Percentiles rank a stretch among this genome's conserved stretches.
Evolutionary conservation across 92 coral and sea anemone genomes (phyloP).

Genomic region (Porites divaricata): DNA sequence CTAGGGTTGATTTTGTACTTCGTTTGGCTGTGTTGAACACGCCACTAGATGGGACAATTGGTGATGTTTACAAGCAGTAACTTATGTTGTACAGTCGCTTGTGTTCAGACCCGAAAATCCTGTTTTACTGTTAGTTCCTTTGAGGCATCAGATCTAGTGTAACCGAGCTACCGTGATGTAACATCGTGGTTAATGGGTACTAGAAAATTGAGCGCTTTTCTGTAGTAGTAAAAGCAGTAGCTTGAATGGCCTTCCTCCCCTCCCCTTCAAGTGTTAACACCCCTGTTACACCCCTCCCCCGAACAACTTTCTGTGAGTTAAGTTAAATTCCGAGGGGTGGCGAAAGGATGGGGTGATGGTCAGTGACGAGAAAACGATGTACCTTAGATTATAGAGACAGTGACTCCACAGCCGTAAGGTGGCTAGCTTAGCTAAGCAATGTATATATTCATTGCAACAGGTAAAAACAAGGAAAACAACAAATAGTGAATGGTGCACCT

Average conservation of each 20-base stretch:
- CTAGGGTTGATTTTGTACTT: background rate
- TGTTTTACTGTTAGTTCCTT: background rate
- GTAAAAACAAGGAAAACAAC: background rate
- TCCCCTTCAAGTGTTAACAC: background rate
- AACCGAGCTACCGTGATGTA: background rate
- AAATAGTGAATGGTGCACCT: background rate
- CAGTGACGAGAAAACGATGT: background rate
- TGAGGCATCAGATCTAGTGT: background rate
- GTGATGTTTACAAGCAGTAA: background rate
- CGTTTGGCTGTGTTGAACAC: slow-evolving; percentile 14
- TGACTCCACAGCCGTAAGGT: background rate
- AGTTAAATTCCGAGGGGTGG: background rate
- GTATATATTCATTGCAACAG: slow-evolving; percentile 28
- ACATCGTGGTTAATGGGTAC: background rate
- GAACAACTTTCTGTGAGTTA: too few species aligned
- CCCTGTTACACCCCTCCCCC: too few species aligned
- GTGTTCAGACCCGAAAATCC: too few species aligned
- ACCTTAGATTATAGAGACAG: background rate
- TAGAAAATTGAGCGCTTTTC: background rate
- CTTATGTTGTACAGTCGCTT: background rate
- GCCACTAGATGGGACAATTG: background rate
- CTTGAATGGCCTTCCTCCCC: background rate
- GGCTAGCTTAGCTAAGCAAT: background rate
- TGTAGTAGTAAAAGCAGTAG: slow-evolving; percentile 2
- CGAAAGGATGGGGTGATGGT: background rate